phyloP scores from a whole-genome alignment of 2,888 invertebrate genomes.

The Drosophila kanekoi region DNA sequence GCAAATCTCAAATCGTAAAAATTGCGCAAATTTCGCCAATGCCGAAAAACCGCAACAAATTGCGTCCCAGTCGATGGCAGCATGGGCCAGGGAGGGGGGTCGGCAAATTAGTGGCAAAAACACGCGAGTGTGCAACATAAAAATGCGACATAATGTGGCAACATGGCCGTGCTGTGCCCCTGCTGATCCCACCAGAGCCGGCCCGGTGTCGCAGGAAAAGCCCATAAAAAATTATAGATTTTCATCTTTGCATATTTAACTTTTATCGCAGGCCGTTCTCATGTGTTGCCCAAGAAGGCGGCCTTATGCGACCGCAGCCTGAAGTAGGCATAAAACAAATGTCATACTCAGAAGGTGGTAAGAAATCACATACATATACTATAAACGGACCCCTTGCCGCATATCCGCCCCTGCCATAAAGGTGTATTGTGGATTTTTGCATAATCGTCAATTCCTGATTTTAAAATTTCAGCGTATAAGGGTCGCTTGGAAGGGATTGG shows the following conservation, averaged over 20 bases:
- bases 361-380: conserved; percentile 49
- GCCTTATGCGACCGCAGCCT: conserved; percentile 70
- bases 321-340: conserved; percentile 75
- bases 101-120: conserved; percentile 64
- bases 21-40: conserved; percentile 64
- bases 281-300: conserved; percentile 57
- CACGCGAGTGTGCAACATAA: conserved; percentile 61
- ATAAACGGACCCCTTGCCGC: conserved; percentile 28
- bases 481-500: conserved; percentile 13
- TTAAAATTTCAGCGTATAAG: conserved; percentile 63
- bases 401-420: conserved; percentile 52
- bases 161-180: conserved; percentile 23
- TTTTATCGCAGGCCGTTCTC: conserved; percentile 72
- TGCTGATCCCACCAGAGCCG: background rate
- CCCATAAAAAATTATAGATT: conserved; percentile 80
- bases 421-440: conserved; percentile 74
- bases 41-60: conserved; percentile 74
- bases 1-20: conserved; percentile 77
- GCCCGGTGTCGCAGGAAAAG: conserved; percentile 57
- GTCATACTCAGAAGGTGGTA: conserved; percentile 71
- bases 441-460: conserved; percentile 80
- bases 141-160: conserved; percentile 73
- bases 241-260: conserved; percentile 81
- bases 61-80: conserved; percentile 17
- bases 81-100: conserved; percentile 13